Evolutionary conservation across 2,797 vertebrate genomes (phyloP).

Genomic region (Centroberyx gerrardi): DNA sequence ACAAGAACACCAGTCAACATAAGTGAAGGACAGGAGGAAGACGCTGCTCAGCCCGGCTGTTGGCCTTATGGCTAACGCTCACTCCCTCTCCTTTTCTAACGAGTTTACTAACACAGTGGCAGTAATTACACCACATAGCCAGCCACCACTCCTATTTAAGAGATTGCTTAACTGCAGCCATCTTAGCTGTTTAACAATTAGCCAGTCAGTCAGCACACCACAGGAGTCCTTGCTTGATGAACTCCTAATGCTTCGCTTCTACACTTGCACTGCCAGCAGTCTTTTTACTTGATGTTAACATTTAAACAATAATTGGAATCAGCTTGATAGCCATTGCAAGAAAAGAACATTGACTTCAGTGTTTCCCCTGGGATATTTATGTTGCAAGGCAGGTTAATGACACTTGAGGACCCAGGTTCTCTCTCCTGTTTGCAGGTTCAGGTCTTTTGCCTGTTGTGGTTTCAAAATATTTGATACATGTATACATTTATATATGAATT

Average conservation of each 20-base stretch:
- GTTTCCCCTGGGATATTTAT: not conserved
- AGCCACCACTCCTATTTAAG: constrained; percentile 40
- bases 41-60: not conserved
- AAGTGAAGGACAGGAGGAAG: not conserved
- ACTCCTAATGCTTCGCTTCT: constrained; percentile 34
- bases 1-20: not conserved
- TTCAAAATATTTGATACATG: too few species aligned
- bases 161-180: constrained; percentile 65
- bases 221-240: constrained; percentile 29
- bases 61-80: not conserved
- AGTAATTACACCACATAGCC: constrained; percentile 44
- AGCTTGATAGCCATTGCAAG: not conserved
- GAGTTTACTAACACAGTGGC: constrained; percentile 54
- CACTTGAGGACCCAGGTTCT: too few species aligned
- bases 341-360: not conserved
- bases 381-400: too few species aligned
- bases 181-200: constrained; percentile 51
- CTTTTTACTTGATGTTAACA: not conserved
- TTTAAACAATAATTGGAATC: not conserved
- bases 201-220: constrained; percentile 32
- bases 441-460: too few species aligned
- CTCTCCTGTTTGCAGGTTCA: too few species aligned
- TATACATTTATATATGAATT: too few species aligned
- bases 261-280: not conserved
- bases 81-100: constrained; percentile 9